Percentiles rank a stretch among this genome's conserved stretches.
These are phyloP conservation scores for Smithornis capensis DNA, from an alignment of 2,113 vertebrate species.

Conservation along the genomic window DNA sequence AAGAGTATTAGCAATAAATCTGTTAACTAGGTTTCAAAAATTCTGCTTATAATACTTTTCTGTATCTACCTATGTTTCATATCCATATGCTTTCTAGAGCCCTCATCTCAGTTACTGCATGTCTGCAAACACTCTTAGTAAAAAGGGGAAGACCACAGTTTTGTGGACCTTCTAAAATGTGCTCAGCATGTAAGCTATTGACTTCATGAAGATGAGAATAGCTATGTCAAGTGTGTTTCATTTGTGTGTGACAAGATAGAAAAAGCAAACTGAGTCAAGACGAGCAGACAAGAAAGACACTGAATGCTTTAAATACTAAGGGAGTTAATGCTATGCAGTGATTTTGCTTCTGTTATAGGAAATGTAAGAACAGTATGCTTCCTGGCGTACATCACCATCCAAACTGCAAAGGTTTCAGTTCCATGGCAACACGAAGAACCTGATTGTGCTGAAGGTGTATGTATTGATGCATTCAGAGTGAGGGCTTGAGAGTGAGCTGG, in stretches of 20 bases:
- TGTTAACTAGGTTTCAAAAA: not conserved
- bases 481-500: not conserved
- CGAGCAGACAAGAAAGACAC: conserved; percentile 11
- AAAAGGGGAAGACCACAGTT: conserved; percentile 6
- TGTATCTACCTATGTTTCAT: not conserved
- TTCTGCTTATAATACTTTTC: not conserved
- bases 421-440: conserved; percentile 72
- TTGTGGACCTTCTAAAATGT: not conserved
- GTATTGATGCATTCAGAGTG: conserved; percentile 58
- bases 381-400: conserved; percentile 38
- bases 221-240: not conserved
- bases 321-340: conserved; percentile 61
- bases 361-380: conserved; percentile 58
- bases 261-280: conserved; percentile 18
- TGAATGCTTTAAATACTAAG: conserved; percentile 40
- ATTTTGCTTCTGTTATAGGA: conserved; percentile 65
- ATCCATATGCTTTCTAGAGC: not conserved
- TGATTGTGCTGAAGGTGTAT: conserved; percentile 50
- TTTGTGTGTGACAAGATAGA: conserved; percentile 34
- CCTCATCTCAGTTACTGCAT: not conserved
- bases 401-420: conserved; percentile 64
- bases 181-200: not conserved
- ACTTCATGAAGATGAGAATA: not conserved
- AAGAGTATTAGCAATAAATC: not conserved
- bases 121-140: not conserved